phyloP scores from a whole-genome alignment of 2,888 invertebrate species.

The Pterostichus madidus region DNA sequence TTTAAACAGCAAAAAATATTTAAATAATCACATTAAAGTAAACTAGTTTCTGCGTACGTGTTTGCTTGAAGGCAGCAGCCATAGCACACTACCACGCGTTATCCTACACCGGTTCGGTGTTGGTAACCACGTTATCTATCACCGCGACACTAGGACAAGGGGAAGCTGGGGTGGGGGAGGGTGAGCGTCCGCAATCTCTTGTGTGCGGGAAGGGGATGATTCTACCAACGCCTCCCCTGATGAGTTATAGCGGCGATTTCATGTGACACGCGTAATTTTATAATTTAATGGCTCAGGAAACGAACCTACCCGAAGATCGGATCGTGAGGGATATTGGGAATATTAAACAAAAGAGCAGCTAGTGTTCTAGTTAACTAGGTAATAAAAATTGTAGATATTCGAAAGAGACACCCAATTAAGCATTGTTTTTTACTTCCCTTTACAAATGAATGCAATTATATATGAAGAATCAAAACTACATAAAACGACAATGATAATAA shows the following conservation, averaged over 20 bases:
- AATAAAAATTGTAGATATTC: neutral
- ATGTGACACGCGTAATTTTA: constrained; percentile 60
- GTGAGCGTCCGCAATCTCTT: neutral
- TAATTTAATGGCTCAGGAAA: constrained; percentile 59
- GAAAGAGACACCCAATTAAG: too few relatives aligned
- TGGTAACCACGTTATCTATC: constrained; percentile 49
- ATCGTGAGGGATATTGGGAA: neutral
- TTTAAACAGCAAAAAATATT: constrained; percentile 1
- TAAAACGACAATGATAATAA: too few relatives aligned
- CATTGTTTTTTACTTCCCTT: too few relatives aligned
- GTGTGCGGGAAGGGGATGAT: neutral
- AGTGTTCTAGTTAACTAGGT: neutral
- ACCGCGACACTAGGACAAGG: neutral
- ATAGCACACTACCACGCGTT: neutral
- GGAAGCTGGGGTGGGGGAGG: neutral
- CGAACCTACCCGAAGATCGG: constrained; percentile 18
- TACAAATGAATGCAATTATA: too few relatives aligned
- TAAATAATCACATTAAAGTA: constrained; percentile 11
- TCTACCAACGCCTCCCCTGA: constrained; percentile 34
- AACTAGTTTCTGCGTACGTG: constrained; percentile 6
- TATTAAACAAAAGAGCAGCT: neutral
- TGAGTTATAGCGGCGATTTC: constrained; percentile 55
- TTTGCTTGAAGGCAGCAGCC: neutral
- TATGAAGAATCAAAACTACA: too few relatives aligned
- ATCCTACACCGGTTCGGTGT: neutral